Base-by-base conservation (phyloP, 1,140 invertebrate species). In the Trissolcus basalis region DNA sequence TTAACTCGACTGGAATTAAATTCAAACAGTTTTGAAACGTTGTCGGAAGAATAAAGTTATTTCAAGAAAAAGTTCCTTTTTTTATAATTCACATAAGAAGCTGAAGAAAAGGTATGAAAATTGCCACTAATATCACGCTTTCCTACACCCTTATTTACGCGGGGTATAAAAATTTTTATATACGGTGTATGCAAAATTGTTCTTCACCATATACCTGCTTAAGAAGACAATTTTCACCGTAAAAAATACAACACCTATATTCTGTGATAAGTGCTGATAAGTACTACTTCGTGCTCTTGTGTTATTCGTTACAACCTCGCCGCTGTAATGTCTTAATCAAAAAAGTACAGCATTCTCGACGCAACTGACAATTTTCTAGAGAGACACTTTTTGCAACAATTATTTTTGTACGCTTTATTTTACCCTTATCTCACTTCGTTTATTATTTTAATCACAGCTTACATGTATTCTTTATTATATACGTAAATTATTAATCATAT, bases 211-310 rank as follows among this genome's bases (percentile, higher is more conserved):
- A 70, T 35, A 27, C 19, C 55, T 45, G 65, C 48, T 76, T 76
- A 55, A 48, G 50, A 60, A 49, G 59, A 70, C 65, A 70, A 76
- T 76, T 76, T 76, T 70, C 61, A 76, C 65, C 36, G 44, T 76
- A 76, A 70, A n/a, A 76, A 70, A 50, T 73, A 54, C 58, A 59
- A 65, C 41, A 70, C 55, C 60, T 67, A 70, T 76, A 70, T 61
- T 76, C 67, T 43, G 43, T 76, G 73, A 70, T 76, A 76, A 70
- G 50, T 76, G 61, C 56, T 70, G 73, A 70, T 76, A 76, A 76
- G 56, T 76, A 76, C 61, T 67, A 70, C 16, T 75, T 70, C 33
- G 36, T 36, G 58, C 32, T 44, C 9, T 44, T 51, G 12, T 55
- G 54, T 64, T 64, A 48, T 41, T 10, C 54, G 53, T 33, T 60